Evolutionary conservation across 2,888 invertebrate genomes (phyloP).

Genomic region (Xestia ashworthii): DNA sequence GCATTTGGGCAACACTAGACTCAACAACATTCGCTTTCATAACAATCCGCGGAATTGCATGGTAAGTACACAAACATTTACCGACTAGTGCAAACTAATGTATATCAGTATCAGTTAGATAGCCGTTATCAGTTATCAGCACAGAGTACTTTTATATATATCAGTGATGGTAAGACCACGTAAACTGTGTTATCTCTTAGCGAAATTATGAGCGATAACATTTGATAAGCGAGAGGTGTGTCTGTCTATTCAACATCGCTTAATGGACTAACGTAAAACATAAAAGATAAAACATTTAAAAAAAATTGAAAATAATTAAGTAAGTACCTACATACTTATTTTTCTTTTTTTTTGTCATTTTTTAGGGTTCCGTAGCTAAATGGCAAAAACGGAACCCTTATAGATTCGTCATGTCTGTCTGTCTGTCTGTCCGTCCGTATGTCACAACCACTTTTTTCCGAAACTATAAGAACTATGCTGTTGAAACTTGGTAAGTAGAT

Average conservation of each 20-base stretch:
- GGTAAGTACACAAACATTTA: conserved; percentile 37
- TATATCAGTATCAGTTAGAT: conserved; percentile 31
- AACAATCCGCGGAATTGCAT: conserved; percentile 33
- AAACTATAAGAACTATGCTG: too few relatives aligned
- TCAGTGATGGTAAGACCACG: conserved; percentile 45
- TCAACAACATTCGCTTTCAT: conserved; percentile 8
- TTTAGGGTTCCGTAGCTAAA: too few relatives aligned
- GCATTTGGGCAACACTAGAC: too few relatives aligned
- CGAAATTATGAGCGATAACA: conserved; percentile 35
- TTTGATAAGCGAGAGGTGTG: conserved; percentile 55
- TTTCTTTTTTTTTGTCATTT: too few relatives aligned
- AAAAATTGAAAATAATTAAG: too few relatives aligned
- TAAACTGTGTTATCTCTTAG: conserved; percentile 41
- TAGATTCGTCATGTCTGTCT: too few relatives aligned
- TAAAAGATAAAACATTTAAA: background rate
- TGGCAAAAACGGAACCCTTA: too few relatives aligned
- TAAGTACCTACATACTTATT: too few relatives aligned
- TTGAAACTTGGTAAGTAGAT: too few relatives aligned
- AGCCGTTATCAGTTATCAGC: conserved; percentile 43
- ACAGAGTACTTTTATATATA: too few relatives aligned
- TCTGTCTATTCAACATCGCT: conserved; percentile 21
- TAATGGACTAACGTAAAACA: conserved; percentile 24
- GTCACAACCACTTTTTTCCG: too few relatives aligned
- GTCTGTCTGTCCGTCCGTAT: too few relatives aligned
- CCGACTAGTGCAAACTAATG: conserved; percentile 27